These are phyloP conservation scores for Scleropages formosus DNA, from an alignment of 2,797 vertebrate species.

Conservation along the genomic window DNA sequence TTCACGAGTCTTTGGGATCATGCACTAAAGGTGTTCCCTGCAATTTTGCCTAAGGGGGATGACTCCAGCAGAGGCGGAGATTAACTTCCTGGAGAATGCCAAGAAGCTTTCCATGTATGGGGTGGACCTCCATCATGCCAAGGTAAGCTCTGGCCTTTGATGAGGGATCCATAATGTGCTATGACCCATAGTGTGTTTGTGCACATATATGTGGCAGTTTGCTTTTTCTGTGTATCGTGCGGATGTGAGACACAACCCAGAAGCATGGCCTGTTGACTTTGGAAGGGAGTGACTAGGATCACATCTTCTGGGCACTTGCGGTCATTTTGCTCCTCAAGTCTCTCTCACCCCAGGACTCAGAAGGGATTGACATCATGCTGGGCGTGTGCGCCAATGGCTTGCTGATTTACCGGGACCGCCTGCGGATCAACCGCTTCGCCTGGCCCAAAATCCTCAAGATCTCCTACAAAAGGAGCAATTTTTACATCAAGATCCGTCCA, in stretches of 20 bases:
- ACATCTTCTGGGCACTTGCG: not conserved
- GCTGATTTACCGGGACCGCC: constrained; percentile 94
- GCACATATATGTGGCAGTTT: not conserved
- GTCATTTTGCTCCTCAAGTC: not conserved
- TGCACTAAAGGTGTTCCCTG: not conserved
- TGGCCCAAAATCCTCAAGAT: constrained; percentile 99
- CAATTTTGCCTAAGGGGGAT: constrained; percentile 78
- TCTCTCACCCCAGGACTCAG: constrained; percentile 79
- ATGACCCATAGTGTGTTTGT: constrained; percentile 13
- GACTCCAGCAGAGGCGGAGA: constrained; percentile 95
- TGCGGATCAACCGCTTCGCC: constrained; percentile 97
- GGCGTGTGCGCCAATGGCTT: constrained; percentile 95
- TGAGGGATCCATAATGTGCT: too few species aligned
- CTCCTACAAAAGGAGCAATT: constrained; percentile 98
- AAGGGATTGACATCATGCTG: constrained; percentile 97
- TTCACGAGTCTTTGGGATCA: not conserved
- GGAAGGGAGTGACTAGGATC: too few species aligned
- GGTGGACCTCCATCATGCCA: constrained; percentile 95
- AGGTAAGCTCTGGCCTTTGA: constrained; percentile 69
- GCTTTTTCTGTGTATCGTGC: too few species aligned
- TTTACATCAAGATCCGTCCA: constrained; percentile 98
- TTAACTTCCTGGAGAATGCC: constrained; percentile 96
- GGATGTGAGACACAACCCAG: not conserved
- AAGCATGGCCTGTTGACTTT: not conserved
- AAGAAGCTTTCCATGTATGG: constrained; percentile 99